Conservation (phyloP, 2,797 vertebrate species). For the Catostomus latipinnis region DNA sequence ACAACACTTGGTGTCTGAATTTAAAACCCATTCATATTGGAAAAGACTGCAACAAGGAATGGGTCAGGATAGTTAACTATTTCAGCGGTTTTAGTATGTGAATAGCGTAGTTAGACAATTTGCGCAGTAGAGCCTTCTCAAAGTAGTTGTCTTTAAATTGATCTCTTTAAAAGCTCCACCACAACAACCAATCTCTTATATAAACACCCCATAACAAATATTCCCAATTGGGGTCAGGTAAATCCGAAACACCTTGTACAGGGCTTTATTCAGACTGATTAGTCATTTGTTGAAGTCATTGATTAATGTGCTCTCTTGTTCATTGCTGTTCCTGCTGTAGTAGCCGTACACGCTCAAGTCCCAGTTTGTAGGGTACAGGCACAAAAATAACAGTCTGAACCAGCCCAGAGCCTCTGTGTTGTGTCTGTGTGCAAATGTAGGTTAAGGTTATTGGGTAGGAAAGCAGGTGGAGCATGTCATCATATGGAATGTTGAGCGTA, state of each 20-base stretch:
- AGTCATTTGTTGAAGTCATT: slow-evolving; percentile 27
- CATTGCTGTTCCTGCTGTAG: slow-evolving; percentile 12
- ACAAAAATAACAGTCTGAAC: not conserved
- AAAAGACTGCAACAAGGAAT: no score
- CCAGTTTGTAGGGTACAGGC: slow-evolving; percentile 1
- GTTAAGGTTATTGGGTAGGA: not conserved
- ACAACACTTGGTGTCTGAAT: not conserved
- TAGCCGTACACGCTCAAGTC: not conserved
- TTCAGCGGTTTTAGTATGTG: no score
- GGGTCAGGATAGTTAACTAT: no score
- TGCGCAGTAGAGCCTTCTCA: no score
- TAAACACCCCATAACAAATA: no score
- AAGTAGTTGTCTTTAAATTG: no score
- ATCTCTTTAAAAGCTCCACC: no score
- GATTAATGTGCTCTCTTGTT: slow-evolving; percentile 33
- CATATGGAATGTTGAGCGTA: not conserved
- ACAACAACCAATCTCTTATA: no score
- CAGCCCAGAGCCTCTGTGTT: not conserved
- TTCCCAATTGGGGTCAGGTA: no score
- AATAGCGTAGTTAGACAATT: no score
- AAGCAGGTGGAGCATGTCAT: not conserved
- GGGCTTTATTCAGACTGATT: not conserved
- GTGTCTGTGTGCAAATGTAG: not conserved
- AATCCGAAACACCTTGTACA: no score
- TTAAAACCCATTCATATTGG: not conserved